Evolutionary conservation across 2,113 vertebrate genomes (phyloP), one percentile per base, ranked within the genome.

Genomic region (Dasypus novemcinctus): DNA sequence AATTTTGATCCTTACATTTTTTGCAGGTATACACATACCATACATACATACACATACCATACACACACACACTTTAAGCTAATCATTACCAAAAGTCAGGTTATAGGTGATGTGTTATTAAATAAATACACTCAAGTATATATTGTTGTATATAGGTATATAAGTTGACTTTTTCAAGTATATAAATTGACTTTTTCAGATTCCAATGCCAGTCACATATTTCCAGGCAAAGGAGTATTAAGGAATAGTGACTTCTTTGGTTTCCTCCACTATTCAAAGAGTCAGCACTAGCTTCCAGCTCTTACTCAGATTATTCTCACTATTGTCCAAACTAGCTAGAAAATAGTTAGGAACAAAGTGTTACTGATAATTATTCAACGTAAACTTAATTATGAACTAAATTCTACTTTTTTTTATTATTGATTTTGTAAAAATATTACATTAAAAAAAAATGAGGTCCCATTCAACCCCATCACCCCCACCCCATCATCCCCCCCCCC

Each of bases 361-460:
- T 79, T 86, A 81, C 17, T 78, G 10, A 68, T 88, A 12, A 81
- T 46, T 74, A 90, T 66, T 11, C 18, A 92, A 54, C 25, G 5
- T 46, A 43, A 14, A 90, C 36, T 89, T 93, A 94, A 69, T 89
- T 94, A 7, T 85, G 81, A 92, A 90, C 54, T 81, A 82, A 94
- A 91, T 81, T 64, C 23, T 79, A 92, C 69, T 64, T 46, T 61
- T 43, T 57, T n/a, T n/a, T n/a, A n/a, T n/a, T n/a, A n/a, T n/a
- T n/a, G n/a, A n/a, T n/a, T n/a, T n/a, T n/a, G n/a, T n/a, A n/a
- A n/a, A n/a, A n/a, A n/a, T n/a, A n/a, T n/a, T n/a, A n/a, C n/a
- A n/a, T n/a, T n/a, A n/a, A n/a, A n/a, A n/a, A n/a, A n/a, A n/a
- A n/a, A n/a, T n/a, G n/a, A n/a, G n/a, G n/a, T n/a, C n/a, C n/a